Evolutionary conservation across 1,140 invertebrate genomes (phyloP).

Genomic region (Steinernema khuongi): DNA sequence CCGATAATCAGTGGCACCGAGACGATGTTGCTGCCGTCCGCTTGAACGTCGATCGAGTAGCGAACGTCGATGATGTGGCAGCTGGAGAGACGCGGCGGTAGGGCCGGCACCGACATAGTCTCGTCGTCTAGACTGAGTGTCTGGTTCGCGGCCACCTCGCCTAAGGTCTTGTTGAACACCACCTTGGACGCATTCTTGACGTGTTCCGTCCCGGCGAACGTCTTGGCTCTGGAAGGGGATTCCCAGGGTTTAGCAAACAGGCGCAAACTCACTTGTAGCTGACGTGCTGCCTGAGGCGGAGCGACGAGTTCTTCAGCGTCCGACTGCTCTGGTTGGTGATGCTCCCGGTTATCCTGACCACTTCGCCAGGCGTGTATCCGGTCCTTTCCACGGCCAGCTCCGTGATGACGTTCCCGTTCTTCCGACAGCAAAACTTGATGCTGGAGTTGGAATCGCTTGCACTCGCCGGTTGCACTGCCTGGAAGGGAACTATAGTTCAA

Average conservation of each 20-base stretch:
- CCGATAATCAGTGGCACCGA: constrained; percentile 50
- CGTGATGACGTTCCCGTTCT: constrained; percentile 41
- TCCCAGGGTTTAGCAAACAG: neutral
- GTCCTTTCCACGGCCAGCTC: constrained; percentile 43
- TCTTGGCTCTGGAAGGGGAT: constrained; percentile 52
- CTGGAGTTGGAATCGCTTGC: constrained; percentile 47
- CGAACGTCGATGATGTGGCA: constrained; percentile 52
- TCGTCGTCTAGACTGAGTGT: constrained; percentile 27
- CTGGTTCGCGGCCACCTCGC: constrained; percentile 35
- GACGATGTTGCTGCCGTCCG: constrained; percentile 37
- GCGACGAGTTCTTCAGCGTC: constrained; percentile 26
- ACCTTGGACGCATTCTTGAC: constrained; percentile 37
- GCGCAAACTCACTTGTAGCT: constrained; percentile 52
- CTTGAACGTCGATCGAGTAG: constrained; percentile 50
- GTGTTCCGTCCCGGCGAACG: constrained; percentile 54
- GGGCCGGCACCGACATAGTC: constrained; percentile 43
- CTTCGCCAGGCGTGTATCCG: constrained; percentile 56
- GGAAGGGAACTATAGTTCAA: neutral
- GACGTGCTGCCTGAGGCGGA: constrained; percentile 48
- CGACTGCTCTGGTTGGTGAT: constrained; percentile 40
- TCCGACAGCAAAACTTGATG: constrained; percentile 51
- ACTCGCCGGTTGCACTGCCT: constrained; percentile 37
- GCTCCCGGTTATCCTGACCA: constrained; percentile 40
- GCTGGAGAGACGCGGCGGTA: constrained; percentile 48
- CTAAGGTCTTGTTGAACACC: constrained; percentile 27